Base-by-base conservation (phyloP, 2,888 invertebrate genomes). In the Cheilosia vernalis region DNA sequence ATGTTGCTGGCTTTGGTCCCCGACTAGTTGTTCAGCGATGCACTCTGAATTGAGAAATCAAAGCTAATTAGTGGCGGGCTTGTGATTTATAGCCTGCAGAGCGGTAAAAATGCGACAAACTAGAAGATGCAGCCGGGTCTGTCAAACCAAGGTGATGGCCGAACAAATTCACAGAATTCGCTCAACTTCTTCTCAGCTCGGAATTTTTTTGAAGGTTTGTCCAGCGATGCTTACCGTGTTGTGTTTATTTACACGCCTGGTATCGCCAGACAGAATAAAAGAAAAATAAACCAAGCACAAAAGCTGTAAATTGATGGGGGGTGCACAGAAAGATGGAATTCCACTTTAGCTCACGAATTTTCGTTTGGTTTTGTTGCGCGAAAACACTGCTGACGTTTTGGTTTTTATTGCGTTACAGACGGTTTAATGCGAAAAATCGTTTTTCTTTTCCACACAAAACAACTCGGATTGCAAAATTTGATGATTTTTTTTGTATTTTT, bases 1-100 rank as follows among this genome's bases (percentile, higher is more conserved):
- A 92, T 92, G 37, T 13, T 37, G 37, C 1, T 37, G 37, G 13
- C 37, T 13, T 4, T 37, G 3, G 10, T 13, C 3, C 1, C 37
- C 37, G 13, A 37, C 4, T 13, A 13, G 3, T 13, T 13, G 37
- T 37, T 37, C 13, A 37, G 37, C 13, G 37, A 24, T 67, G 33
- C 58, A 74, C 53, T 67, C 63, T 33, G 5, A 78, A 72, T 21
- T 24, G 30, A 4, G 51, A 33, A 64, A 47, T 24, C 7, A 37
- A 33, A 42, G 6, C 6, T 13, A 4, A 37, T 10, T 10, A 10
- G 37, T 37, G 37, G 37, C 37, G 37, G 37, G 37, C 37, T 37
- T 30, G 17, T 30, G 21, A 44, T 24, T 2, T 19, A 61, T n/a
- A 40, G 53, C 27, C 24, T 4, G 10, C n/a, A 37, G 27, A 53